Evolutionary conservation across 2,888 invertebrate species (phyloP).

Genomic region (Lypha dubia): DNA sequence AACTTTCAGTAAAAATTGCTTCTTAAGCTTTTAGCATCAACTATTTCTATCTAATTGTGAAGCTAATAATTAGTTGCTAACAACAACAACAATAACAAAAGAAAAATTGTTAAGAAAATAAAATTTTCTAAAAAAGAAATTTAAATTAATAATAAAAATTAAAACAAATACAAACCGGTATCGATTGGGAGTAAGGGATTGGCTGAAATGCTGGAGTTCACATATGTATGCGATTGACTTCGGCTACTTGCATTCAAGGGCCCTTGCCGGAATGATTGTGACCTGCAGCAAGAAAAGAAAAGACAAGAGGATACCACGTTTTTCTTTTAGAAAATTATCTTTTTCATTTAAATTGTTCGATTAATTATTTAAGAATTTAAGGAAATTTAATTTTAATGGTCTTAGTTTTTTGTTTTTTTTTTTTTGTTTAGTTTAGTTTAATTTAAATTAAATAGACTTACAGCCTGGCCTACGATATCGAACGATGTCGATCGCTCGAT

Average conservation of each 20-base stretch:
- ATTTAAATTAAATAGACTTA: slow-evolving; percentile 53
- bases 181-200: slow-evolving; percentile 97
- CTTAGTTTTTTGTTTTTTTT: too few relatives aligned
- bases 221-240: slow-evolving; percentile 86
- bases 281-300: slow-evolving; percentile 87
- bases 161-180: slow-evolving; percentile 85
- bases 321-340: slow-evolving; percentile 75
- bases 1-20: neutral
- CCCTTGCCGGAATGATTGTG: slow-evolving; percentile 95
- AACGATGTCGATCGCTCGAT: too few relatives aligned
- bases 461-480: too few relatives aligned
- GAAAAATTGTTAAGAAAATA: slow-evolving; percentile 72
- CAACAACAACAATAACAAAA: slow-evolving; percentile 9
- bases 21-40: neutral
- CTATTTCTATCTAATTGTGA: slow-evolving; percentile 12
- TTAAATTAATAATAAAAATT: slow-evolving; percentile 75
- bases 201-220: slow-evolving; percentile 95
- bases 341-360: slow-evolving; percentile 51
- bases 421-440: slow-evolving; percentile 13
- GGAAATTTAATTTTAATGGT: slow-evolving; percentile 51
- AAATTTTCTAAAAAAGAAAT: slow-evolving; percentile 75
- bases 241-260: slow-evolving; percentile 84
- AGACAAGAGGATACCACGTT: slow-evolving; percentile 84
- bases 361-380: slow-evolving; percentile 67
- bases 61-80: slow-evolving; percentile 11